Evolutionary conservation across 1,140 invertebrate species (phyloP), one percentile per base, ranked within the genome.

Genomic region (Trachelipus rathkii): DNA sequence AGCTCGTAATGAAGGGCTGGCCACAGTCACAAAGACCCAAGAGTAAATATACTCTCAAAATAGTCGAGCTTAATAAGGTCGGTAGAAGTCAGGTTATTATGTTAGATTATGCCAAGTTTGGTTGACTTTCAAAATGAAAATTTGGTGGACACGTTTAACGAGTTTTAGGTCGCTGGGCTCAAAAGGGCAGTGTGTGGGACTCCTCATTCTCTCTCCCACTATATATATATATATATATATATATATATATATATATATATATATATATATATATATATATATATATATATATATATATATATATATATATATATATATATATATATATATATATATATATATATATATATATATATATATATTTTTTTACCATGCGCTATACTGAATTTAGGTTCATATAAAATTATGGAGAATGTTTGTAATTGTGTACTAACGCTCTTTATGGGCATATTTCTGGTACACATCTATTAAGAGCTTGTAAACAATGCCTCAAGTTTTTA

Each of bases 251-350:
- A 60, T 60, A 13, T 13, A 60, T 60, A 60, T 15, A 60, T 15
- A 19, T 60, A 60, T 60, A 60, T 60, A 60, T 60, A 60, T 60
- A 60, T 60, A 60, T 60, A 60, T 60, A 60, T 60, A 60, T 60
- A 60, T 60, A 60, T 60, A 60, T 60, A 60, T 15, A 60, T 15
- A 60, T 15, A 13, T 15, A 13, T 13, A 60, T 15, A 19, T 15
- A 13, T 60, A 60, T 60, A 60, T 60, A 60, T 60, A 60, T 60
- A 60, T 19, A 33, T 33, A 33, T 33, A 33, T 33, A 33, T 33
- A 33, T 33, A 33, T 33, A 33, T 33, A 33, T 33, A 33, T 33
- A 33, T 33, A 33, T 33, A 33, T 33, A 33, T 33, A 33, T n/a
- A n/a, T n/a, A n/a, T n/a, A n/a, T n/a, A n/a, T n/a, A n/a, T n/a